Conservation (phyloP, 2,888 invertebrate genomes). For the Cantharis rustica region DNA sequence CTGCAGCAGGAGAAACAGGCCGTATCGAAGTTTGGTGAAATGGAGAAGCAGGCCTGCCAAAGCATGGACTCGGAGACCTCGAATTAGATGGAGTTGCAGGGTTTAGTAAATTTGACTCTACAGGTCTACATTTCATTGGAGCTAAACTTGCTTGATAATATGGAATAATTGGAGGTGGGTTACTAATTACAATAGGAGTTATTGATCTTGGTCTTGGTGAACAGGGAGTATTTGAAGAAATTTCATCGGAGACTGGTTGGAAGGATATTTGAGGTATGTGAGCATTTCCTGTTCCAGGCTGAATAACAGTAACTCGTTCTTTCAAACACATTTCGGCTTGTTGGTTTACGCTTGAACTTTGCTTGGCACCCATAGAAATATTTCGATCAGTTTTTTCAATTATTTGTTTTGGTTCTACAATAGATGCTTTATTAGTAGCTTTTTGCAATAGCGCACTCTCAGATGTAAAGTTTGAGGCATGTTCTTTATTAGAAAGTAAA, state of each 20-base stretch:
- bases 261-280: constrained; percentile 52
- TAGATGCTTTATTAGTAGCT: background rate
- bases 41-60: constrained; percentile 47
- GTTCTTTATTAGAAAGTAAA: background rate
- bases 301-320: constrained; percentile 45
- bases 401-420: background rate
- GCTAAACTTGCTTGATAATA: constrained; percentile 79
- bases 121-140: constrained; percentile 67
- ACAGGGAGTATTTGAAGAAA: constrained; percentile 54
- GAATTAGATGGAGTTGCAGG: constrained; percentile 64
- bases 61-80: constrained; percentile 69
- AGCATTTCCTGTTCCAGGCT: constrained; percentile 47
- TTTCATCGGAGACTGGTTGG: constrained; percentile 66
- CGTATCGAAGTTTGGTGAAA: constrained; percentile 51
- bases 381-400: background rate
- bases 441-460: background rate
- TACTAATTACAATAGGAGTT: constrained; percentile 75
- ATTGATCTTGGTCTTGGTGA: constrained; percentile 64
- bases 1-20: constrained; percentile 71
- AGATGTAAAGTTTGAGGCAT: background rate
- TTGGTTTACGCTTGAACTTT: background rate
- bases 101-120: constrained; percentile 65
- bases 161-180: constrained; percentile 76
- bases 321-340: constrained; percentile 25
- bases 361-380: background rate